Base-by-base conservation (phyloP, 2,113 vertebrate genomes). In the Vidua macroura region DNA sequence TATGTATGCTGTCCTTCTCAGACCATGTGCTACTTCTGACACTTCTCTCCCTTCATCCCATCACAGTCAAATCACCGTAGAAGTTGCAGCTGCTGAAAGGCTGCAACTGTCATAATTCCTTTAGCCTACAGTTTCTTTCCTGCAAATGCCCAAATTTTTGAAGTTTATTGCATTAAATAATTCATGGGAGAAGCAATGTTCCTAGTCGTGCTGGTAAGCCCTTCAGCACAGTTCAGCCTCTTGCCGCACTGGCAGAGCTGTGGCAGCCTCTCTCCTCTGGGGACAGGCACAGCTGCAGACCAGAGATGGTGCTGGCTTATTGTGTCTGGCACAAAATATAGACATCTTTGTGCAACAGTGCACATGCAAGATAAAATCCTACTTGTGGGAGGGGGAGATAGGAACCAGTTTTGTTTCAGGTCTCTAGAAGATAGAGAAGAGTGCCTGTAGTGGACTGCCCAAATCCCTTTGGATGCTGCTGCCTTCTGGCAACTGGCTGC, bases 191-290 rank as follows among this genome's bases (percentile, higher is more conserved):
- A 74, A 51, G 68, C 18, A 35, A 15, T 31, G 64, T n/a, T 86
- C 16, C 63, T 77, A 30, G 53, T 49, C 8, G 3, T n/a, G 63
- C 58, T 83, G 66, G 41, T 52, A 46, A 83, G 46, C 53, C 35
- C 30, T 60, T 72, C 79, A 51, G 48, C 10, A 4, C 0, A 0
- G 69, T 48, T 91, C 44, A 58, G 37, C 15, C 41, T 88, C 62
- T 59, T 56, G 37, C 44, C 0, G 1, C 46, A 3, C 6, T 2
- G 3, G 44, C 52, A 68, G 27, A 37, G 33, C 63, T 1, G 1
- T 39, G n/a, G 11, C 70, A 83, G 49, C 41, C 22, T 82, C 30
- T 77, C 30, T 75, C 9, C 74, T 76, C 67, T 58, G 51, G 75
- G 82, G 46, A 49, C 31, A 49, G 46, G 25, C 67, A 62, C 58